Evolutionary conservation across 2,888 invertebrate species (phyloP).

Genomic region (Camponotus fellah): DNA sequence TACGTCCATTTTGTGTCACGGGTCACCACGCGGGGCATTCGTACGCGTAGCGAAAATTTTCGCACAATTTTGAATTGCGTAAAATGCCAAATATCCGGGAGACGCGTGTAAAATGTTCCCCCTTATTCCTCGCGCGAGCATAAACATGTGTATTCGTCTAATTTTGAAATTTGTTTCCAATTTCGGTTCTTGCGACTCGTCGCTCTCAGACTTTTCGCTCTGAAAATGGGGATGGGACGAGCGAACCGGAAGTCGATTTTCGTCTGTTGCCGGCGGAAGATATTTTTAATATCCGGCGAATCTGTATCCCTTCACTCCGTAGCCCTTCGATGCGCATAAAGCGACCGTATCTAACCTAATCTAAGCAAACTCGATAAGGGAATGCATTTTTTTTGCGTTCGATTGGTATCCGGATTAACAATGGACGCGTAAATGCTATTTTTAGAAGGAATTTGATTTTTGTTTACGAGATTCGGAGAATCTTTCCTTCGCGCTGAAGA

Average conservation of each 20-base stretch:
- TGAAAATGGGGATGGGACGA: constrained; percentile 64
- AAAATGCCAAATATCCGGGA: not conserved
- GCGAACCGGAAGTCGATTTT: constrained; percentile 77
- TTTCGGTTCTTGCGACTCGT: not conserved
- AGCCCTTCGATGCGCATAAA: not conserved
- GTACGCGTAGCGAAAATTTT: not conserved
- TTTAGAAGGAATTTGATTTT: constrained; percentile 67
- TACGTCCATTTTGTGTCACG: not conserved
- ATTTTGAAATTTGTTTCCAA: not conserved
- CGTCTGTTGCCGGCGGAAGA: constrained; percentile 73
- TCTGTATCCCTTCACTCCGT: constrained; percentile 51
- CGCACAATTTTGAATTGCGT: not conserved
- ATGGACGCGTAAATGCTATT: constrained; percentile 55
- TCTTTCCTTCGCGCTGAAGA: constrained; percentile 44
- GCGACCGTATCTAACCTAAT: not conserved
- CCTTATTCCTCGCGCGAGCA: not conserved
- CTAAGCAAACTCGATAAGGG: not conserved
- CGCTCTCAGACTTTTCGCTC: constrained; percentile 23
- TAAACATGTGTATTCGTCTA: not conserved
- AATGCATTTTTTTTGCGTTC: not conserved
- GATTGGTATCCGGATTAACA: not conserved
- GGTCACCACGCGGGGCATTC: not conserved
- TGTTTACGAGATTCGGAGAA: constrained; percentile 68
- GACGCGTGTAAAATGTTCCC: not conserved
- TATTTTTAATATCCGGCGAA: constrained; percentile 83